Evolutionary conservation across 2,888 invertebrate species (phyloP), one percentile per base, ranked within the genome.

Genomic region (Theodoxus fluviatilis): DNA sequence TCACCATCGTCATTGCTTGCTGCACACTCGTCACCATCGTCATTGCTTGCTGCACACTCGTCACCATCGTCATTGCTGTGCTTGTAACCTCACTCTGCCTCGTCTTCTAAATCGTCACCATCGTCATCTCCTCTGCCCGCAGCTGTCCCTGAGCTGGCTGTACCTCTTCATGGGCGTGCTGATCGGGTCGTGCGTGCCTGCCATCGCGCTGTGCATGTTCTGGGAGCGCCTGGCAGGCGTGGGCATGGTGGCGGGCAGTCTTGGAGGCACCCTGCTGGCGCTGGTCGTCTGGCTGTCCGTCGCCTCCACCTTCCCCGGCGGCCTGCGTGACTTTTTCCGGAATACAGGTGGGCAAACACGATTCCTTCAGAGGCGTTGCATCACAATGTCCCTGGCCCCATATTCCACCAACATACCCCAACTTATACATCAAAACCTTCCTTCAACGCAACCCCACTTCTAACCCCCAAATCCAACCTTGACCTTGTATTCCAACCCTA

Each of bases 81-180:
- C n/a, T n/a, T n/a, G n/a, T n/a, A n/a, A n/a, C n/a, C n/a, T n/a
- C n/a, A n/a, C n/a, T n/a, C n/a, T n/a, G n/a, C n/a, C n/a, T n/a
- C n/a, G n/a, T n/a, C n/a, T n/a, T n/a, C n/a, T n/a, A n/a, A n/a
- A n/a, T n/a, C n/a, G n/a, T n/a, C n/a, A n/a, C n/a, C n/a, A n/a
- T n/a, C n/a, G n/a, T n/a, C n/a, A n/a, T n/a, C n/a, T n/a, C n/a
- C n/a, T n/a, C n/a, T n/a, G n/a, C n/a, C 74, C 71, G 12, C 76
- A 86, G 84, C 73, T 85, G 31, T 81, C 78, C 68, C 75, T 88
- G 22, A 81, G 82, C 28, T 86, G 87, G 82, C 78, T 87, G 15
- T 87, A 88, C 74, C 74, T 84, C 35, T 84, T 88, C 71, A 87
- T 87, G 85, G 87, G 87, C 0, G 78, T 87, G 38, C 74, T 87